Conservation (phyloP, 2,113 vertebrate species). For the Eptesicus fuscus region DNA sequence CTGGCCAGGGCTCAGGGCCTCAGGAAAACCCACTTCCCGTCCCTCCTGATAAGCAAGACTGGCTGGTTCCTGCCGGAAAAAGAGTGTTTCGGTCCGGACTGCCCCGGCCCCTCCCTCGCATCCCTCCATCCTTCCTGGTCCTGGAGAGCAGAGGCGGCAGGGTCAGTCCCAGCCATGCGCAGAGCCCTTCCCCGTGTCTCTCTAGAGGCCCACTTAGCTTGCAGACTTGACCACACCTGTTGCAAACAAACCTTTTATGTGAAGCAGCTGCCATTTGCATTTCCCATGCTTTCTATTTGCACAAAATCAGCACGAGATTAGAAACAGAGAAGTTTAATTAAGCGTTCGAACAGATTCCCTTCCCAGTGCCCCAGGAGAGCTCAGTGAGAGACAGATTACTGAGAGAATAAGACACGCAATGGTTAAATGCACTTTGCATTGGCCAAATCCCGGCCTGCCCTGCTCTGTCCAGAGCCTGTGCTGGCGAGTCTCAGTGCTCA, state of each 20-base stretch:
- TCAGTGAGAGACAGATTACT: background rate
- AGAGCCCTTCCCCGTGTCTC: background rate
- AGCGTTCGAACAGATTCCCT: background rate
- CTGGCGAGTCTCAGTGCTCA: too few species aligned
- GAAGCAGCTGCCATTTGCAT: background rate
- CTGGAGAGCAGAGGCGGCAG: background rate
- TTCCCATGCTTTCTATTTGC: background rate
- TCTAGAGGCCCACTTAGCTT: background rate
- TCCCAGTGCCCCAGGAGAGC: background rate
- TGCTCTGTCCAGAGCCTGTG: background rate
- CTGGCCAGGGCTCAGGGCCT: background rate
- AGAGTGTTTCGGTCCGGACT: background rate
- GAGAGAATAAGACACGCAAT: background rate
- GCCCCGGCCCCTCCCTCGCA: background rate
- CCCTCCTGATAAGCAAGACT: background rate
- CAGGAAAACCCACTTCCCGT: background rate
- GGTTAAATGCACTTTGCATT: too few species aligned
- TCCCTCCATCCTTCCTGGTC: background rate
- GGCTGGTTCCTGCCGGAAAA: background rate
- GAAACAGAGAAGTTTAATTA: slow-evolving; percentile 1
- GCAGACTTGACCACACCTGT: background rate
- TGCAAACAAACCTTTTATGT: background rate
- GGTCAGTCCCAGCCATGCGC: too few species aligned
- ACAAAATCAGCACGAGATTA: slow-evolving; percentile 29
- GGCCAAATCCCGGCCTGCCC: background rate